phyloP scores from a whole-genome alignment of 2,888 invertebrate species.

The Megamerina dolium region DNA sequence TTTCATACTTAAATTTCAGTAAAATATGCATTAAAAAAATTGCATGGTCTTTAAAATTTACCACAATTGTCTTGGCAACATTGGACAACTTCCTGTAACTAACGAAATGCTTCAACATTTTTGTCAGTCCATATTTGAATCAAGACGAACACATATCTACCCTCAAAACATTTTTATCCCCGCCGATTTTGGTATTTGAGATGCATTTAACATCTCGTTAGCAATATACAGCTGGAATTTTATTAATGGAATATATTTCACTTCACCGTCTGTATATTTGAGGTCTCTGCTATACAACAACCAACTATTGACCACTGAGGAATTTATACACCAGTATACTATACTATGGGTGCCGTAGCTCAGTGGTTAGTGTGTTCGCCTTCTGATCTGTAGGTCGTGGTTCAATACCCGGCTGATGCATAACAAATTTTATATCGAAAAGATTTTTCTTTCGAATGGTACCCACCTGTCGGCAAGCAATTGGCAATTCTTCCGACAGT shows the following conservation, averaged over 20 bases:
- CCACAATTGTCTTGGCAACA: not conserved
- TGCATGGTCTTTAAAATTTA: not conserved
- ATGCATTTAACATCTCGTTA: constrained; percentile 15
- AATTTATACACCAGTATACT: constrained; percentile 7
- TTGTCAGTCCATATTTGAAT: not conserved
- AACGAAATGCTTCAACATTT: not conserved
- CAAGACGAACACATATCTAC: not conserved
- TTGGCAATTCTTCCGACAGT: too few species aligned
- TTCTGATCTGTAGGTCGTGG: too few species aligned
- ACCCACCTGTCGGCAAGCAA: too few species aligned
- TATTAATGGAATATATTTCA: constrained; percentile 15
- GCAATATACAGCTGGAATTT: constrained; percentile 19
- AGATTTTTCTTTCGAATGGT: too few species aligned
- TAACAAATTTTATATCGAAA: too few species aligned
- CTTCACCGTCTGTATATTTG: constrained; percentile 5
- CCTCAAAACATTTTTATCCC: not conserved
- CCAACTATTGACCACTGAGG: constrained; percentile 10
- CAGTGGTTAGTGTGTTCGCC: too few species aligned
- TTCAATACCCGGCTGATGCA: too few species aligned
- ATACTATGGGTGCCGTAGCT: too few species aligned
- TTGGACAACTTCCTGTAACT: not conserved
- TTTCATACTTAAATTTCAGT: not conserved
- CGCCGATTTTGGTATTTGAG: not conserved
- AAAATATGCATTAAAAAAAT: not conserved
- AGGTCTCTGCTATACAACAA: constrained; percentile 10